Percentiles rank a stretch among this genome's conserved stretches.
Conservation (phyloP, 2,888 invertebrate species). For the Sclerodermus sp. region DNA sequence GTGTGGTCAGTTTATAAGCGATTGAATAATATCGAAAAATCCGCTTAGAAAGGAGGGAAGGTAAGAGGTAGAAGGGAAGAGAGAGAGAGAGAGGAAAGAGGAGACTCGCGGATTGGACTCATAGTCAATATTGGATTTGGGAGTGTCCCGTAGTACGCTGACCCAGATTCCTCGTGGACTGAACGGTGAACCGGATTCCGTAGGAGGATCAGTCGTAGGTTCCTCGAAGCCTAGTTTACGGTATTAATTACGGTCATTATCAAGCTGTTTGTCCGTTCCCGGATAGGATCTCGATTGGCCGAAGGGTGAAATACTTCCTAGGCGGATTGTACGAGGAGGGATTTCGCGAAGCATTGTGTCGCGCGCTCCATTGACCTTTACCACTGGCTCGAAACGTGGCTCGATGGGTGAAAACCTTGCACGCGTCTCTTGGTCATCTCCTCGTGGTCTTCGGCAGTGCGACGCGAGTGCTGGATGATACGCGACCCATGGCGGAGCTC, state of each 20-base stretch:
- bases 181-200: background rate
- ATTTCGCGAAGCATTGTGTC: slow-evolving; percentile 43
- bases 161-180: slow-evolving; percentile 1
- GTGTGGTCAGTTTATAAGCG: no score
- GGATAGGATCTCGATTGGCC: slow-evolving; percentile 5
- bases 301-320: slow-evolving; percentile 28
- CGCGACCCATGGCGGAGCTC: slow-evolving; percentile 3
- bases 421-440: no score
- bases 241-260: slow-evolving; percentile 33
- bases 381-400: no score
- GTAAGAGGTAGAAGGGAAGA: no score
- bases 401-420: no score
- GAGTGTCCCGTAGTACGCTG: background rate
- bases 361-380: slow-evolving; percentile 37
- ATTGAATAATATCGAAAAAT: no score
- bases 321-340: slow-evolving; percentile 32
- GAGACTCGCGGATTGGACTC: no score
- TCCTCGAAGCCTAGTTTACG: slow-evolving; percentile 4
- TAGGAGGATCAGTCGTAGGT: slow-evolving; percentile 7
- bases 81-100: no score
- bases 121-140: background rate
- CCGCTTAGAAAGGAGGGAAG: no score
- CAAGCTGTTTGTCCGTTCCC: slow-evolving; percentile 17
- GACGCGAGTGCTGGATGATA: background rate
- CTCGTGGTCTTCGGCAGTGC: no score